phyloP scores from a whole-genome alignment of 2,888 invertebrate species.

The Andrena camellia region DNA sequence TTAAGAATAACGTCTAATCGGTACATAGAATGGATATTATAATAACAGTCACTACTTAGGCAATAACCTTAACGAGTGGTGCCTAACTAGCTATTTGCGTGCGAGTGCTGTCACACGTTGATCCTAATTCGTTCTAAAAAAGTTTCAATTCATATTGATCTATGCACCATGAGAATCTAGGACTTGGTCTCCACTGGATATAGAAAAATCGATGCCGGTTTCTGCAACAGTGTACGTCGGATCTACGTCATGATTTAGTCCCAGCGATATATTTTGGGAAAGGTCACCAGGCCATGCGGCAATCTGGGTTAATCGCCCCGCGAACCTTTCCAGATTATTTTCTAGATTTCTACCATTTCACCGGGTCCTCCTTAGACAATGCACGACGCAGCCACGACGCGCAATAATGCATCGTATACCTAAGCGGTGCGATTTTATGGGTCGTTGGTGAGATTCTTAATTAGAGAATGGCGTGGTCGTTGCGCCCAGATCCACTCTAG shows the following conservation, averaged over 20 bases:
- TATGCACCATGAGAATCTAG: not conserved
- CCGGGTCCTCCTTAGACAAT: no score
- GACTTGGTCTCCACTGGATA: slow-evolving; percentile 8
- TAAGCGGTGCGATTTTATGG: slow-evolving; percentile 8
- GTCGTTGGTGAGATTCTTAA: slow-evolving; percentile 28
- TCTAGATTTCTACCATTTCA: not conserved
- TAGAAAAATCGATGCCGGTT: slow-evolving; percentile 47
- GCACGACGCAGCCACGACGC: not conserved
- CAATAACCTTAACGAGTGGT: not conserved
- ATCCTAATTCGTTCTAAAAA: not conserved
- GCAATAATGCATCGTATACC: not conserved
- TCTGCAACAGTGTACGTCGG: slow-evolving; percentile 35
- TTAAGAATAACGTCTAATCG: not conserved
- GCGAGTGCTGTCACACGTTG: not conserved
- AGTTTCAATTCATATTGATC: slow-evolving; percentile 10
- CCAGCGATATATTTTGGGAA: slow-evolving; percentile 47
- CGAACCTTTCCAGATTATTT: slow-evolving; percentile 14
- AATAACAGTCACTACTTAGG: not conserved
- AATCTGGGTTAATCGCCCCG: not conserved
- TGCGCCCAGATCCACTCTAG: not conserved
- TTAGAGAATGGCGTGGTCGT: slow-evolving; percentile 14
- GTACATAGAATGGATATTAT: not conserved
- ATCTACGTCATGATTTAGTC: slow-evolving; percentile 52
- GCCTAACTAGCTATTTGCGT: not conserved
- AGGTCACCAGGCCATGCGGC: slow-evolving; percentile 50